phyloP scores from a whole-genome alignment of 2,113 vertebrate species.

The Balaenoptera acutorostrata region DNA sequence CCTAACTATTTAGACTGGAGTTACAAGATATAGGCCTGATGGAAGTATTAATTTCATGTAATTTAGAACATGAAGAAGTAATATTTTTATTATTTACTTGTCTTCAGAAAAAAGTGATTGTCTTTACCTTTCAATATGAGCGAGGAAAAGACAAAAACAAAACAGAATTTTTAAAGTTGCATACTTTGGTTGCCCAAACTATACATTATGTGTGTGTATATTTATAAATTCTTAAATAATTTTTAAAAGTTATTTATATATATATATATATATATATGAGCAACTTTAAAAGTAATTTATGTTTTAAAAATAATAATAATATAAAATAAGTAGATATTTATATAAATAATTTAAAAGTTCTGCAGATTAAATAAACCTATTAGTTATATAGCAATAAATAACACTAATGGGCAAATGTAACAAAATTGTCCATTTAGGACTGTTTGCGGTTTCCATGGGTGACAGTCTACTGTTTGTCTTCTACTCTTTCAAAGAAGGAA shows the following conservation, averaged over 20 bases:
- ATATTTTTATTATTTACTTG: background rate
- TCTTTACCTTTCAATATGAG: background rate
- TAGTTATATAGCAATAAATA: background rate
- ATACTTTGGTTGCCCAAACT: background rate
- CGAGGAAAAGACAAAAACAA: background rate
- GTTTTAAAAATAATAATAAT: background rate
- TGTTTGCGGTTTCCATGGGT: background rate
- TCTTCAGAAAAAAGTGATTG: background rate
- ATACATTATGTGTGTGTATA: background rate
- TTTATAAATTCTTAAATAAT: background rate
- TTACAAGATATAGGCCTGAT: background rate
- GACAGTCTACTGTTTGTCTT: background rate
- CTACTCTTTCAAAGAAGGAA: background rate
- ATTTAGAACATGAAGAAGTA: background rate
- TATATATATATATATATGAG: background rate
- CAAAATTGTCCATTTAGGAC: background rate
- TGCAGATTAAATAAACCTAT: background rate
- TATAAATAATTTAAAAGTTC: background rate
- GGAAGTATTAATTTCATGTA: background rate
- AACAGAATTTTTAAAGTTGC: background rate
- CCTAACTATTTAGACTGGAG: background rate
- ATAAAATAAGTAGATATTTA: background rate
- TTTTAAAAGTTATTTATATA: background rate
- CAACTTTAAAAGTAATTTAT: background rate
- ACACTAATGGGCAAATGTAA: background rate